Evolutionary conservation across 2,797 vertebrate genomes (phyloP).

Genomic region (Cottoperca gobio): DNA sequence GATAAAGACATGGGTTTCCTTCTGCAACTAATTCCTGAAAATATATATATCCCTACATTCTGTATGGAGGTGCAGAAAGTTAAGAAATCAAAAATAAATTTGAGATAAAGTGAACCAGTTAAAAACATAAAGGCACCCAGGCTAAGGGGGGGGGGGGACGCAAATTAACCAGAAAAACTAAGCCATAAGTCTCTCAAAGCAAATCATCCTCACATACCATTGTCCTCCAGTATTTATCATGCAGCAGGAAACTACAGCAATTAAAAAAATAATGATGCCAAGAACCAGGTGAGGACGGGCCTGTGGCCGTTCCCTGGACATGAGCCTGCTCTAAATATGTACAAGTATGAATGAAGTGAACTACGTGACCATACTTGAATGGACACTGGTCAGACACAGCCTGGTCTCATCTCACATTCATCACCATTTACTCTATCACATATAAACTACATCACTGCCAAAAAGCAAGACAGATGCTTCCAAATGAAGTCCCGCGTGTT

Average conservation of each 20-base stretch:
- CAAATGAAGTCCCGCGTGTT: slow-evolving; percentile 37
- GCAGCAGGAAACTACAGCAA: slow-evolving; percentile 51
- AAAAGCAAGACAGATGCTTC: slow-evolving; percentile 40
- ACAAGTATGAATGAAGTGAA: slow-evolving; percentile 59
- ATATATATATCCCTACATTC: slow-evolving; percentile 41
- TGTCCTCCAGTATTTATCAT: slow-evolving; percentile 58
- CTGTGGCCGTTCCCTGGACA: slow-evolving; percentile 57
- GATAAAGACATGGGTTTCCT: slow-evolving; percentile 18
- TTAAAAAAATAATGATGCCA: slow-evolving; percentile 74
- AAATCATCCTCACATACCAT: slow-evolving; percentile 64
- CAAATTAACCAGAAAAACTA: slow-evolving; percentile 37
- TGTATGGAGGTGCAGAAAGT: slow-evolving; percentile 39
- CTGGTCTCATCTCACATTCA: slow-evolving; percentile 60
- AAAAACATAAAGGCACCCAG: slow-evolving; percentile 70
- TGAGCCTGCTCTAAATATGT: slow-evolving; percentile 72
- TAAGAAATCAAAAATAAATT: slow-evolving; percentile 38
- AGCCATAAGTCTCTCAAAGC: slow-evolving; percentile 46
- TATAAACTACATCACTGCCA: slow-evolving; percentile 54
- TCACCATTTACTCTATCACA: slow-evolving; percentile 50
- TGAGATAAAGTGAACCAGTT: slow-evolving; percentile 38
- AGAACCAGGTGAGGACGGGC: slow-evolving; percentile 60
- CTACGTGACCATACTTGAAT: slow-evolving; percentile 47
- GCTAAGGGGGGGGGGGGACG: slow-evolving; percentile 14
- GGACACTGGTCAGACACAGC: slow-evolving; percentile 52
- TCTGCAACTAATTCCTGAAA: slow-evolving; percentile 38